A percentile compares a stretch with the other conserved stretches of the same genome.
Conservation (phyloP, 2,797 vertebrate species). For the Acanthiza pusilla region DNA sequence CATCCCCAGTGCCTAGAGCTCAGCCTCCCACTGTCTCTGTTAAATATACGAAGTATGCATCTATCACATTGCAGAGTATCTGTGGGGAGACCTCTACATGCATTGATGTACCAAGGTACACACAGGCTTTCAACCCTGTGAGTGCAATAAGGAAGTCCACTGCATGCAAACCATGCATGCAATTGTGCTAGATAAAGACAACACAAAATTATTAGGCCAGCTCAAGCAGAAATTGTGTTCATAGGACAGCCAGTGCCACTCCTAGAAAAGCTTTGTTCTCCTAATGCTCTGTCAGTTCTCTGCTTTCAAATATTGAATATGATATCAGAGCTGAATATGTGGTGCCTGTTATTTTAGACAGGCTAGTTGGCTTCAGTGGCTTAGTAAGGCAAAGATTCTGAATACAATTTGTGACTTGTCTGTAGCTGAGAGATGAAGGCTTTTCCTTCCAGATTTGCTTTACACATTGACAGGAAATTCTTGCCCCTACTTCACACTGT, state of each 20-base stretch:
- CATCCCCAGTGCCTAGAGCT: neutral
- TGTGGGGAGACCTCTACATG: neutral
- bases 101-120: neutral
- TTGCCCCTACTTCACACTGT: neutral
- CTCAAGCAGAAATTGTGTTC: neutral
- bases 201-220: neutral
- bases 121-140: fast-evolving
- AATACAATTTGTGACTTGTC: neutral
- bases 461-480: neutral
- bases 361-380: neutral
- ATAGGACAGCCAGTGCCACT: neutral
- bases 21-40: neutral
- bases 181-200: neutral
- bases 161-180: neutral
- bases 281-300: neutral
- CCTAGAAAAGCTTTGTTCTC: neutral
- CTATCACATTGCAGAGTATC: neutral
- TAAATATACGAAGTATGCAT: neutral
- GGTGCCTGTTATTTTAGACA: neutral
- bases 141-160: neutral
- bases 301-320: neutral
- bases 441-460: neutral
- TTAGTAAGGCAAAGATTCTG: neutral
- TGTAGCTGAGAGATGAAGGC: neutral
- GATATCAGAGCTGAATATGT: neutral